phyloP scores from a whole-genome alignment of 2,888 invertebrate species.

The Eristalinus aeneus region DNA sequence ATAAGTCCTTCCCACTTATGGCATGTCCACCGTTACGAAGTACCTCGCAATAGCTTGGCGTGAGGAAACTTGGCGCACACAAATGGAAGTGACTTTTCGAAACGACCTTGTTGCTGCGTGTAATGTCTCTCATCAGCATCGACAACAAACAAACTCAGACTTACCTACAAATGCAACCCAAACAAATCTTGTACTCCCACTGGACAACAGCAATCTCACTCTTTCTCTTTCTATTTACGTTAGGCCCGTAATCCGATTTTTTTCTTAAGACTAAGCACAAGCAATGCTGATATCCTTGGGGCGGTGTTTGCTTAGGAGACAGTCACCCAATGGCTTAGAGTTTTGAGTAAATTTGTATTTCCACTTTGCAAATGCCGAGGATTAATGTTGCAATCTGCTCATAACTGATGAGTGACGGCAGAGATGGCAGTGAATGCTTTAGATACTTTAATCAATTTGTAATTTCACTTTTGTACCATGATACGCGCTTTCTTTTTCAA shows the following conservation, averaged over 20 bases:
- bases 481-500: conserved; percentile 58
- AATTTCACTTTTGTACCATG: conserved; percentile 73
- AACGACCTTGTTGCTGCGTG: conserved; percentile 49
- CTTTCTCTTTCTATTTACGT: background rate
- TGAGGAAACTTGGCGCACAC: background rate
- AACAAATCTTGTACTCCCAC: conserved; percentile 25
- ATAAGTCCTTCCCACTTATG: conserved; percentile 26
- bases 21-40: conserved; percentile 39
- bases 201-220: background rate
- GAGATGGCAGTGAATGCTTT: conserved; percentile 33
- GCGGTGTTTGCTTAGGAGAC: background rate
- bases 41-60: background rate
- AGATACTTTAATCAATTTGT: conserved; percentile 45
- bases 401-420: conserved; percentile 12
- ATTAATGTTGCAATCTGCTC: conserved; percentile 24
- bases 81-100: background rate
- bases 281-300: background rate
- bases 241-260: conserved; percentile 37
- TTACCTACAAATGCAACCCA: conserved; percentile 49
- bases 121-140: background rate
- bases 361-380: conserved; percentile 52
- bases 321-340: conserved; percentile 42
- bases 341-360: conserved; percentile 46
- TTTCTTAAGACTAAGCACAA: background rate
- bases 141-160: conserved; percentile 4